Evolutionary conservation across 2,113 vertebrate genomes (phyloP).

Genomic region (Gymnobelideus leadbeateri): DNA sequence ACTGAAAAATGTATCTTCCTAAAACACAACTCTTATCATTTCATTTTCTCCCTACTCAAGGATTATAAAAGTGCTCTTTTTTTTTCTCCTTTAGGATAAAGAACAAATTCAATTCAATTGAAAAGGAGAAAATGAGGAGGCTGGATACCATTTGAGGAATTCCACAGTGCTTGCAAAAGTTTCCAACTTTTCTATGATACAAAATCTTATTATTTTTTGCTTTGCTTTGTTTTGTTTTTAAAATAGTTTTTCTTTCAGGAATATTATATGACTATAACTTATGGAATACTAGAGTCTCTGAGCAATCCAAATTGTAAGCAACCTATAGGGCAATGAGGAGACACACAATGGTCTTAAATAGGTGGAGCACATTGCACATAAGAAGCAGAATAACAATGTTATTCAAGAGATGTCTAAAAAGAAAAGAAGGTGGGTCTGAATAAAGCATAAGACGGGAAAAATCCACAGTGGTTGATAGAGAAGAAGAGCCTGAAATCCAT

Average conservation of each 20-base stretch:
- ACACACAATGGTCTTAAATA: not conserved
- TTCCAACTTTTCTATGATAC: not conserved
- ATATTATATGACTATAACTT: not conserved
- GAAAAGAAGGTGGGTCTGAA: not conserved
- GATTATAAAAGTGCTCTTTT: not conserved
- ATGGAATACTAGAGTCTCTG: not conserved
- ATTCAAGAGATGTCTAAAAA: not conserved
- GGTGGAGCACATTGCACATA: not conserved
- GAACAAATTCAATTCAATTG: not conserved
- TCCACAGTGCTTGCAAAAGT: not conserved
- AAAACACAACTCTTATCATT: not conserved
- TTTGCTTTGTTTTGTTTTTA: not conserved
- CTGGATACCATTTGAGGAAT: not conserved
- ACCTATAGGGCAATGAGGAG: not conserved
- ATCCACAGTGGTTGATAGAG: not conserved
- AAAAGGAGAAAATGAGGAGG: not conserved
- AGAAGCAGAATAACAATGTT: not conserved
- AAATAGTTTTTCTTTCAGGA: not conserved
- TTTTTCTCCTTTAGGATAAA: not conserved
- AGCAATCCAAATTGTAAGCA: not conserved
- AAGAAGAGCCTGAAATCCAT: not conserved
- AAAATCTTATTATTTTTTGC: not conserved
- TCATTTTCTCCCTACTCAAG: not conserved
- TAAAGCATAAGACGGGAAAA: not conserved
- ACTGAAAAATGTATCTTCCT: not conserved